Conservation (phyloP, 2,888 invertebrate genomes). For the Platerodrilus igneus region DNA sequence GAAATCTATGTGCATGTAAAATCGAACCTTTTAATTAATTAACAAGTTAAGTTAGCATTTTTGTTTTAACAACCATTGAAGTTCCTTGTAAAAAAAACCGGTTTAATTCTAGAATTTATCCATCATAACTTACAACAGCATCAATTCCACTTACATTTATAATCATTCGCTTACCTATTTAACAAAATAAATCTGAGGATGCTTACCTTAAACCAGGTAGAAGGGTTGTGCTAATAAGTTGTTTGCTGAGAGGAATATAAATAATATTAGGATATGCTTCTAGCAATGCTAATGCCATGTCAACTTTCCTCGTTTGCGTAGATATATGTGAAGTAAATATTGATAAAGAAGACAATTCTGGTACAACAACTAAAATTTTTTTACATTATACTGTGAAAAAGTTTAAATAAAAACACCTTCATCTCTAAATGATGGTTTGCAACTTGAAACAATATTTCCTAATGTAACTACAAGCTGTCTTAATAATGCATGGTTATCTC, state of each 20-base stretch:
- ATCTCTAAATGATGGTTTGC: conserved; percentile 56
- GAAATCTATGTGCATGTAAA: too few species aligned
- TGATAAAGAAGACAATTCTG: conserved; percentile 56
- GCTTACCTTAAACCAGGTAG: conserved; percentile 52
- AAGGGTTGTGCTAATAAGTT: conserved; percentile 48
- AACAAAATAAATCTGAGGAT: neutral
- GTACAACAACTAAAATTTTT: conserved; percentile 55
- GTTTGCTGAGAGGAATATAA: conserved; percentile 52
- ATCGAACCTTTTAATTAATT: too few species aligned
- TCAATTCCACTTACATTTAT: too few species aligned
- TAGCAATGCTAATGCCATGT: conserved; percentile 57
- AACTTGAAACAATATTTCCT: conserved; percentile 57
- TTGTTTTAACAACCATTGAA: too few species aligned
- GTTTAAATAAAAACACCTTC: conserved; percentile 51
- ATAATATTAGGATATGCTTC: conserved; percentile 61
- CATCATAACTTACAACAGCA: neutral
- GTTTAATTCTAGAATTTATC: too few species aligned
- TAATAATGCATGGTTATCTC: conserved; percentile 49
- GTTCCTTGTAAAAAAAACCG: too few species aligned
- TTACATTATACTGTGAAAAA: neutral
- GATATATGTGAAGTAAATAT: conserved; percentile 53
- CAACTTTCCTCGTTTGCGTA: conserved; percentile 54
- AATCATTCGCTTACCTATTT: neutral
- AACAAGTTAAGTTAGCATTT: too few species aligned
- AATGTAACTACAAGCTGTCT: conserved; percentile 59